Evolutionary conservation across 2,888 invertebrate species (phyloP), one percentile per base, ranked within the genome.

Genomic region (Fabriciana adippe): DNA sequence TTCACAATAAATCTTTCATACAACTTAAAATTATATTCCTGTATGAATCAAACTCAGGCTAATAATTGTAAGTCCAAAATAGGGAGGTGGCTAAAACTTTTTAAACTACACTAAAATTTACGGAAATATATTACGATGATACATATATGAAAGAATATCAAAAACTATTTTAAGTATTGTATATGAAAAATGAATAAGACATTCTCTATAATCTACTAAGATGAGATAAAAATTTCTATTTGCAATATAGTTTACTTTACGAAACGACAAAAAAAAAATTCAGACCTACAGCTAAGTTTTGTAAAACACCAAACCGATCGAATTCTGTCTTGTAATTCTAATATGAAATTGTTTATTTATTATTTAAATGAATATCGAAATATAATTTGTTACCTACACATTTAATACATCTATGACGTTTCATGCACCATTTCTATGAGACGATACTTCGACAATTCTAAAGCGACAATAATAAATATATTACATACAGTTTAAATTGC

Each of bases 381-480:
- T 55, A 67, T 55, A 67, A 54, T 68, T 47, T 59, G 31, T 67
- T 57, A 67, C 41, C 56, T 67, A 67, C 45, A 48, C 35, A 64
- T 41, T 16, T 59, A 48, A 50, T 60, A 66, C 63, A 73, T 65
- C 78, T 87, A 84, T 79, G 81, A 83, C 82, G 86, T 79, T 74
- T 80, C 83, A 83, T 83, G 81, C 85, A 82, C 82, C 84, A 76
- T 77, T 66, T 67, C 70, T 71, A 72, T 53, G 59, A 59, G 66
- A 66, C 59, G 41, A 66, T 13, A 57, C 61, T 53, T 53, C 53
- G 55, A 68, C 55, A 54, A 61, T 35, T 78, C 75, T 77, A 81
- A 82, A 70, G 61, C 78, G 82, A 82, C 77, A 69, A 68, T 51
- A 66, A 66, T 64, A 66, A 61, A 68, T 64, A 71, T 66, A 66